Percentiles rank a stretch among this genome's conserved stretches.
Evolutionary conservation across 2,797 vertebrate genomes (phyloP).

Genomic region (Kryptopterus vitreolus): DNA sequence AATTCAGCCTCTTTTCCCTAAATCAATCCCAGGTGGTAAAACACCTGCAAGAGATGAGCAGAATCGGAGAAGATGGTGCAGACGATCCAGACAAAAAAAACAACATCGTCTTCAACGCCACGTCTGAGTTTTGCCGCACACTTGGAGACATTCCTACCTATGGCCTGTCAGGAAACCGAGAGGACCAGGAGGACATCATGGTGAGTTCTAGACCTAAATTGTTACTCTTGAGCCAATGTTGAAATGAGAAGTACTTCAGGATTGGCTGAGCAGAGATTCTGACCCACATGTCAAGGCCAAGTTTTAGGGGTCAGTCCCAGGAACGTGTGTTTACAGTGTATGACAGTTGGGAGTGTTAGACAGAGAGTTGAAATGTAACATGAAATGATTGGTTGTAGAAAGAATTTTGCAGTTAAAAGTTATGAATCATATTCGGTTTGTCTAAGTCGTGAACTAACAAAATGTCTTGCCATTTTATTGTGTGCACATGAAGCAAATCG

Average conservation of each 20-base stretch:
- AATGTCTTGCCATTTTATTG: not conserved
- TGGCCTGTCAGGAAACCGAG: slow-evolving; percentile 87
- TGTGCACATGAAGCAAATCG: not conserved
- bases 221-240: not conserved
- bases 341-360: not conserved
- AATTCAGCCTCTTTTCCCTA: not conserved
- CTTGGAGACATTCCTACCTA: slow-evolving; percentile 93
- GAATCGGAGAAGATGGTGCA: slow-evolving; percentile 61
- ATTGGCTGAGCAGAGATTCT: not conserved
- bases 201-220: slow-evolving; percentile 53
- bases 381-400: not conserved
- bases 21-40: slow-evolving; percentile 58
- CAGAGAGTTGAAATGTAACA: not conserved
- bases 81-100: slow-evolving; percentile 81
- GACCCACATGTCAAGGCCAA: not conserved
- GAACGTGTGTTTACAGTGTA: not conserved
- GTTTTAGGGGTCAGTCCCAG: not conserved
- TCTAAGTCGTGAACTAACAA: not conserved
- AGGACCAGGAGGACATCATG: slow-evolving; percentile 92
- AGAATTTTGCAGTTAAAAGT: not conserved
- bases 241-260: not conserved
- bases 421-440: not conserved
- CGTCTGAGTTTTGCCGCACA: slow-evolving; percentile 91
- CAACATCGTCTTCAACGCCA: slow-evolving; percentile 90
- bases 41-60: slow-evolving; percentile 49